Evolutionary conservation across 2,797 vertebrate species (phyloP).

Genomic region (Brachyrhaphis roseni): DNA sequence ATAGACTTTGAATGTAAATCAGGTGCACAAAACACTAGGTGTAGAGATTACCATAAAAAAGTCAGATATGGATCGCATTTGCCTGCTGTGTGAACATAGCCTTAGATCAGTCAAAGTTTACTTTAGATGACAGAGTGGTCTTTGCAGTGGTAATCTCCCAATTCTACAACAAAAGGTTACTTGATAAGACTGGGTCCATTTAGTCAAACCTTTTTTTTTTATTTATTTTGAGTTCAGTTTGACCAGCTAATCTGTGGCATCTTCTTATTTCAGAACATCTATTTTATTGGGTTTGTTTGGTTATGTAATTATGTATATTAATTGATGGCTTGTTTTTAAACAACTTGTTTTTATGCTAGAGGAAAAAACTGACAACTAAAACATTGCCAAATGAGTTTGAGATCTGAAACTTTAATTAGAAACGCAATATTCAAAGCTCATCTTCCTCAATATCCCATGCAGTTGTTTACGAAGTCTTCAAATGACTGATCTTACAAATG

Average conservation of each 20-base stretch:
- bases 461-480: not conserved
- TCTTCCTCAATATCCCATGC: not conserved
- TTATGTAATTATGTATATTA: not conserved
- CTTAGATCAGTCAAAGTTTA: not conserved
- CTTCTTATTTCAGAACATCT: not conserved
- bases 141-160: not conserved
- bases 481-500: slow-evolving; percentile 18
- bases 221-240: not conserved
- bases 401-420: not conserved
- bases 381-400: not conserved
- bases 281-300: not conserved
- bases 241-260: not conserved
- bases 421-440: not conserved
- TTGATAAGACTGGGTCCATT: not conserved
- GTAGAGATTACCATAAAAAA: not conserved
- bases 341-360: not conserved
- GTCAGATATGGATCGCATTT: not conserved
- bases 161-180: too few species aligned
- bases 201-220: not conserved
- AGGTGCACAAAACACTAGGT: too few species aligned
- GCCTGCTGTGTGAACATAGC: not conserved
- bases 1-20: too few species aligned
- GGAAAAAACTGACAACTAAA: not conserved
- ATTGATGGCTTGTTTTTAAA: not conserved
- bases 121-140: not conserved